Base-by-base conservation (phyloP, 2,888 invertebrate genomes). In the Tubulanus polymorphus region DNA sequence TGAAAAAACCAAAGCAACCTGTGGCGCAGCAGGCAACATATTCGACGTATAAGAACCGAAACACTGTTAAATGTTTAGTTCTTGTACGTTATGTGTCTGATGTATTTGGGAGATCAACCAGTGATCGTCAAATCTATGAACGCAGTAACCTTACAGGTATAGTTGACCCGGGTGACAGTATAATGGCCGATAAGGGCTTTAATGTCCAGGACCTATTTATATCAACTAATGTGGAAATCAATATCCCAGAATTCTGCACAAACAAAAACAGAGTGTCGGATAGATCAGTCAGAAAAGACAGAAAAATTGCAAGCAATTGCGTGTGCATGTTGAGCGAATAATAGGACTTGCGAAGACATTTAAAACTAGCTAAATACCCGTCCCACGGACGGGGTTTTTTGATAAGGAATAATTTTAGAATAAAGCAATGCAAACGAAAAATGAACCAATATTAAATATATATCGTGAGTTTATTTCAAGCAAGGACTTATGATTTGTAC, bases 231-330 rank as follows among this genome's bases (percentile, higher is more conserved):
- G 63, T 65, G 12, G 45, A 51, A 2, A 35, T 65, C 5, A 60
- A 63, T 47, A 65, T 62, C 29, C 62, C 62, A 26, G 48, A 62
- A 23, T 64, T 64, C 51, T 62, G 62, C 27, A 55, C 37, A 23
- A 63, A 64, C 37, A 60, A 56, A 41, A 65, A 65, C 35, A 29
- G 60, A 48, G 56, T 63, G 55, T 27, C 28, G 28, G 30, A 52
- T 18, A 35, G 37, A 48, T 25, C 56, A 2, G 56, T 60, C n/a
- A 12, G 52, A 8, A 48, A 29, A 18, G 61, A 65, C 54, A 55
- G 57, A 51, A 61, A 61, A 32, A 56, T 63, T 51, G 45, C 61
- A 6, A 56, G 58, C 41, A 63, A 63, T n/a, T n/a, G n/a, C n/a
- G 35, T 10, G 35, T 32, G 10, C 35, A 32, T 32, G n/a, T 32